Evolutionary conservation across 2,797 vertebrate genomes (phyloP), one percentile per base, ranked within the genome.

Genomic region (Poeciliopsis paucimaculata): DNA sequence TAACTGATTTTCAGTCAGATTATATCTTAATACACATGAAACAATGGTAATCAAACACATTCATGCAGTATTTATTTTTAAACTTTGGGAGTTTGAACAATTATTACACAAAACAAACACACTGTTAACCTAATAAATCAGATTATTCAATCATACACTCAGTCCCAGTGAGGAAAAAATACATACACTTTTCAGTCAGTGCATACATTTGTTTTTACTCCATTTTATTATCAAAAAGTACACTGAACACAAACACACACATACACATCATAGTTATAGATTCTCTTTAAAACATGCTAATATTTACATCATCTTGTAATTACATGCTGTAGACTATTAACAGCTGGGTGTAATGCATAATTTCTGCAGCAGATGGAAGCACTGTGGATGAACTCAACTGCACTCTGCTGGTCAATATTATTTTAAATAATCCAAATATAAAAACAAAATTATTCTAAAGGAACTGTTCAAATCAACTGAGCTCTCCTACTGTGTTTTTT

Each of bases 231-330:
- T 96, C 89, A 96, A 96, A 94, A 95, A 92, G 85, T 91, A 94
- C 91, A 95, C 92, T 92, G 92, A 95, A 94, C 95, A 96, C 94
- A 95, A 93, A 94, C 92, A 93, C 93, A 95, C 91, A 95, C 91
- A 86, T 93, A 94, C 94, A 96, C 94, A 94, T 94, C 94, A 93
- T 93, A 94, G 87, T 93, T 87, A 93, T 91, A 81, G 76, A 92
- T 93, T 91, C 90, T 92, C 91, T 93, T 96, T 84, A 91, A 92
- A 94, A 96, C 98, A 97, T 98, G 98, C 97, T 93, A 87, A 95
- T 97, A 94, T 97, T 94, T 97, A 97, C 96, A 96, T 91, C 84
- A 77, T 91, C 77, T 93, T 95, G 93, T 95, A 94, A 93, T 47
- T 92, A 89, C 97, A 97, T 98, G 98, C 97, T 96, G 91, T 95